Evolutionary conservation across 2,797 vertebrate genomes (phyloP).

Genomic region (Gadopsis bispinosus): DNA sequence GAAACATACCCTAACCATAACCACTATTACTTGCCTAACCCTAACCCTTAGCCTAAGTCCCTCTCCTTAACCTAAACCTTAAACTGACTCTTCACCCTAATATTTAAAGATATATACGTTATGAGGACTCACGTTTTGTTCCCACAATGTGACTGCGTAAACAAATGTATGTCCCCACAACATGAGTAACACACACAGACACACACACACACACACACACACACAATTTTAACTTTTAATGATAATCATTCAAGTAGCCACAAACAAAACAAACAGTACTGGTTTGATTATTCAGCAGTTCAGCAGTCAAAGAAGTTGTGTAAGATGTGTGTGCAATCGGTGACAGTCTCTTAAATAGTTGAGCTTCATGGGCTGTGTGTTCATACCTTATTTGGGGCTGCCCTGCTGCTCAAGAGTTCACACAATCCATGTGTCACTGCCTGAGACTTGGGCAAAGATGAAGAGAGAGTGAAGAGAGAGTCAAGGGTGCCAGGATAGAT

Average conservation of each 20-base stretch:
- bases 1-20: no score
- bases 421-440: slow-evolving; percentile 77
- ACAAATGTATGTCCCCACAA: no score
- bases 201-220: slow-evolving; percentile 12
- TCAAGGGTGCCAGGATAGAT: slow-evolving; percentile 36
- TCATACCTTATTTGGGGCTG: slow-evolving; percentile 86
- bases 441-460: slow-evolving; percentile 67
- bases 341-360: slow-evolving; percentile 72
- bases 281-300: slow-evolving; percentile 23
- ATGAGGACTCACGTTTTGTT: no score
- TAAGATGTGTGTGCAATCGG: slow-evolving; percentile 48
- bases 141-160: no score
- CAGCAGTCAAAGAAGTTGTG: slow-evolving; percentile 18
- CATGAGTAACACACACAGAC: background rate
- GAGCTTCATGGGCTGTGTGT: slow-evolving; percentile 62
- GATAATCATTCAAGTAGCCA: background rate
- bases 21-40: no score
- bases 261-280: slow-evolving; percentile 11
- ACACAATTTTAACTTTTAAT: slow-evolving; percentile 3
- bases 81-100: no score
- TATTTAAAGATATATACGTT: no score
- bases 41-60: no score
- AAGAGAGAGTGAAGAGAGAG: slow-evolving; percentile 43
- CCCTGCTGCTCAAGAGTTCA: slow-evolving; percentile 69
- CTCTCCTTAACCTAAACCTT: no score